Percentiles rank a stretch among this genome's conserved stretches.
Conservation (phyloP, 2,888 invertebrate species). For the Drosophila anomalata region DNA sequence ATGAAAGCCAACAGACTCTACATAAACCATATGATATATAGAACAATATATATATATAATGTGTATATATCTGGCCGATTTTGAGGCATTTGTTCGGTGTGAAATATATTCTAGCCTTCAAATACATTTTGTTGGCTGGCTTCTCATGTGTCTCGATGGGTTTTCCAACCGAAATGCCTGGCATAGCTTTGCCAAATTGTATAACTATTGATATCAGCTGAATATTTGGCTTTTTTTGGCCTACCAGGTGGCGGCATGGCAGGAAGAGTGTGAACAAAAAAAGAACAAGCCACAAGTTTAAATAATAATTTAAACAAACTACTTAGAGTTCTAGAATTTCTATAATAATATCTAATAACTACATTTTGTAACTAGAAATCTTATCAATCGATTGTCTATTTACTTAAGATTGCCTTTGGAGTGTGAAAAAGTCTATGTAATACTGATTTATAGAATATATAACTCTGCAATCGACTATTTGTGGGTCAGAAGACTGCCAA, state of each 20-base stretch:
- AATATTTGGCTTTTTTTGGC: conserved; percentile 9
- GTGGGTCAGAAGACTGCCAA: conserved; percentile 59
- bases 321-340: not conserved
- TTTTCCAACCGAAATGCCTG: conserved; percentile 24
- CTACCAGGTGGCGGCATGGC: conserved; percentile 23
- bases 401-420: conserved; percentile 18
- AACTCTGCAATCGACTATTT: conserved; percentile 50
- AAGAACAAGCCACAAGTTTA: not conserved
- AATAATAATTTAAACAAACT: no score
- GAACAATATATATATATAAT: conserved; percentile 1
- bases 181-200: conserved; percentile 45
- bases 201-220: conserved; percentile 32
- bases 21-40: conserved; percentile 47
- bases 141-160: conserved; percentile 33
- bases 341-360: no score
- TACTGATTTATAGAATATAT: not conserved
- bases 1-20: conserved; percentile 34
- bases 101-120: conserved; percentile 26
- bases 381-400: conserved; percentile 25
- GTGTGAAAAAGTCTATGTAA: conserved; percentile 16
- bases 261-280: conserved; percentile 31
- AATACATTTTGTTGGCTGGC: conserved; percentile 13
- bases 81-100: conserved; percentile 21
- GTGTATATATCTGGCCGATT: conserved; percentile 17
- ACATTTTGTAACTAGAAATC: not conserved